Evolutionary conservation across 2,888 invertebrate species (phyloP).

Genomic region (Athrips mouffetella): DNA sequence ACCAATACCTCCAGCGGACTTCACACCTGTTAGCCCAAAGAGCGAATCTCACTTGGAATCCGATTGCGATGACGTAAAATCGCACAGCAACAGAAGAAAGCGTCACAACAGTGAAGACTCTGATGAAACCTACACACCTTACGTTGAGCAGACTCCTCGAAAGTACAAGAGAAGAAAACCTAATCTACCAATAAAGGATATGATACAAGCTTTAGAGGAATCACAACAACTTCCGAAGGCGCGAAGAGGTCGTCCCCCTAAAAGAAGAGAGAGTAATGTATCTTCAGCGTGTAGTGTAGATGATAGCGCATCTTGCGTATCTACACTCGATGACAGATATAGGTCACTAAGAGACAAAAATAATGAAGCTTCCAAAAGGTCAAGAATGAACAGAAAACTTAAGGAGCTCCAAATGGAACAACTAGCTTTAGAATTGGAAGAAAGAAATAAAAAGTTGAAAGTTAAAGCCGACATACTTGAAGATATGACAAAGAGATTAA

Average conservation of each 20-base stretch:
- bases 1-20: slow-evolving; percentile 45
- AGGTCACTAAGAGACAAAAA: slow-evolving; percentile 85
- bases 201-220: slow-evolving; percentile 63
- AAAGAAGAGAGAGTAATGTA: slow-evolving; percentile 66
- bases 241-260: slow-evolving; percentile 77
- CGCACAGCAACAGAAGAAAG: slow-evolving; percentile 44
- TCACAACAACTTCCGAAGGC: slow-evolving; percentile 58
- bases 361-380: slow-evolving; percentile 87
- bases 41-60: slow-evolving; percentile 65
- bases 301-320: slow-evolving; percentile 58
- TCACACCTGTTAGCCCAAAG: slow-evolving; percentile 60
- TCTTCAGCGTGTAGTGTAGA: slow-evolving; percentile 65
- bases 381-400: slow-evolving; percentile 83
- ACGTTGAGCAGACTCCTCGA: slow-evolving; percentile 44
- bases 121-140: slow-evolving; percentile 65
- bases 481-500: slow-evolving; percentile 81
- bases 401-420: slow-evolving; percentile 76
- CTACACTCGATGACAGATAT: slow-evolving; percentile 76
- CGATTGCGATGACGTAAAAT: slow-evolving; percentile 54
- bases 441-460: slow-evolving; percentile 80
- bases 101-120: slow-evolving; percentile 63
- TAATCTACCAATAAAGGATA: slow-evolving; percentile 61
- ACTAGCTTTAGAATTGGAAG: slow-evolving; percentile 76
- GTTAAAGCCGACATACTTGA: slow-evolving; percentile 83
- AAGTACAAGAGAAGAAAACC: slow-evolving; percentile 60